phyloP scores from a whole-genome alignment of 2,797 vertebrate species.

The Acanthopagrus latus region DNA sequence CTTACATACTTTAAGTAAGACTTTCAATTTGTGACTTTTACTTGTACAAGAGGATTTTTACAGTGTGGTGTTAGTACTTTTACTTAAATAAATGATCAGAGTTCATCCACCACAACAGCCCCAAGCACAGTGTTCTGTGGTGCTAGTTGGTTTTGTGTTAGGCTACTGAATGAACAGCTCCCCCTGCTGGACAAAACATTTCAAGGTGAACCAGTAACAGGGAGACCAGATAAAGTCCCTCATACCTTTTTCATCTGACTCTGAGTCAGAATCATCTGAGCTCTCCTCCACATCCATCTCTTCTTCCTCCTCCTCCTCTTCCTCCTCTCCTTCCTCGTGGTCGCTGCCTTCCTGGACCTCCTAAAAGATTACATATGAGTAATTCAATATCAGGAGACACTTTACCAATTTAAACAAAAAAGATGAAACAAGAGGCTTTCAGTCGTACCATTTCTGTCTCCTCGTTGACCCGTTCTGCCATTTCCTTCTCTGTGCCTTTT shows the following conservation, averaged over 20 bases:
- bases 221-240: fast-evolving
- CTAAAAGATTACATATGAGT: constrained; percentile 32
- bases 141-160: too few relatives aligned
- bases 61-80: background rate
- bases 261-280: constrained; percentile 95
- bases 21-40: too few relatives aligned
- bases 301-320: constrained; percentile 93
- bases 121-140: background rate
- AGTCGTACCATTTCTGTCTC: constrained; percentile 89
- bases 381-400: background rate
- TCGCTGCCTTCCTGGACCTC: constrained; percentile 90
- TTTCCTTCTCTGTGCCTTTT: constrained; percentile 82
- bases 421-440: background rate
- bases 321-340: constrained; percentile 93
- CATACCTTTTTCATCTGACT: constrained; percentile 96
- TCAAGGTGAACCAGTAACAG: background rate
- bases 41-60: background rate
- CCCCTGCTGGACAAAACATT: constrained; percentile 20
- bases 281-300: constrained; percentile 95
- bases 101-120: background rate
- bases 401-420: background rate
- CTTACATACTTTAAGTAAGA: background rate
- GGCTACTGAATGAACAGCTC: constrained; percentile 22
- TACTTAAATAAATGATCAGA: background rate
- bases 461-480: constrained; percentile 84